Conservation (phyloP, 2,797 vertebrate species). For the Xiphorhynchus erythropygius region DNA sequence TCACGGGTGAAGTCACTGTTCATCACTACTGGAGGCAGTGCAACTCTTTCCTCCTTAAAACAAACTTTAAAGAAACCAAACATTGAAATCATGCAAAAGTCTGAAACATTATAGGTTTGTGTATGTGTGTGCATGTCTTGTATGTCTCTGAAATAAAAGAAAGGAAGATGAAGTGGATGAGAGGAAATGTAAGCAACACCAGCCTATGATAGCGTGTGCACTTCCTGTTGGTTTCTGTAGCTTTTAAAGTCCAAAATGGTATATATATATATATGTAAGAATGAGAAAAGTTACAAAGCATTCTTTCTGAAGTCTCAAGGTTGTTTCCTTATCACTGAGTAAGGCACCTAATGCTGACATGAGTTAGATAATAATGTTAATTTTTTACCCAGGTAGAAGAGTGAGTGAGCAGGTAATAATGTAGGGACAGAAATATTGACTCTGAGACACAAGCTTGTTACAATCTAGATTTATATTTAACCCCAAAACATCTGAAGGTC, state of each 20-base stretch:
- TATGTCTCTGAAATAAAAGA: not conserved
- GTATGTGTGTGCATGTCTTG: not conserved
- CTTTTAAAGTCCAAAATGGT: not conserved
- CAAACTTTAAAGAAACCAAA: not conserved
- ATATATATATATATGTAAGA: not conserved
- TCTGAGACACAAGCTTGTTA: not conserved
- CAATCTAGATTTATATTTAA: not conserved
- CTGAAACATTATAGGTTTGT: not conserved
- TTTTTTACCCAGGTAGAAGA: not conserved
- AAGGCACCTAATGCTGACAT: not conserved
- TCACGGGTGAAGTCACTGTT: not conserved
- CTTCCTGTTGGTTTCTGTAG: not conserved
- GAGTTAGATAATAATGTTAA: not conserved
- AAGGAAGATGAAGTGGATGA: not conserved
- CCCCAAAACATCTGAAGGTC: not conserved
- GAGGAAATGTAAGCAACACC: not conserved
- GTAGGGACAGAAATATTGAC: not conserved
- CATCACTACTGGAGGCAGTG: not conserved
- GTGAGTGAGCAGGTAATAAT: not conserved
- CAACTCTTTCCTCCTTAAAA: not conserved
- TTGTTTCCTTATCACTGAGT: not conserved
- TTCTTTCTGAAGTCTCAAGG: not conserved
- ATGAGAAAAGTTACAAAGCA: not conserved
- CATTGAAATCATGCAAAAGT: not conserved
- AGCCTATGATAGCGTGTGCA: accelerated